These are phyloP conservation scores for Lasioglossum malachurum DNA, from an alignment of 2,888 invertebrate genomes.

Conservation along the genomic window DNA sequence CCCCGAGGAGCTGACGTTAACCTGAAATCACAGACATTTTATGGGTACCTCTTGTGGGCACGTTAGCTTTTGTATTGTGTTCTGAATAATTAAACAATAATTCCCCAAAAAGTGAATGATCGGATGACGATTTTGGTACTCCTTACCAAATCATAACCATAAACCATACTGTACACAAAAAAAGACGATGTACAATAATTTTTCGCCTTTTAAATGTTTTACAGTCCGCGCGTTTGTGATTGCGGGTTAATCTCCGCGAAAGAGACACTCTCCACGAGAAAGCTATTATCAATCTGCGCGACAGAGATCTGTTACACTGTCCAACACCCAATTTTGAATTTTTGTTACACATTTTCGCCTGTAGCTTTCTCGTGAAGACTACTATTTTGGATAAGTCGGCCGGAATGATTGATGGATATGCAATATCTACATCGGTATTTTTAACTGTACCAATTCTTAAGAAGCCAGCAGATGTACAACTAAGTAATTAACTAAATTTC, in stretches of 20 bases:
- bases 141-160: no score
- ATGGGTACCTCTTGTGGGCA: no score
- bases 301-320: background rate
- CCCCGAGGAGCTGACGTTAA: background rate
- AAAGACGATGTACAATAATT: background rate
- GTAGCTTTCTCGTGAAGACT: background rate
- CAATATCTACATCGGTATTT: background rate
- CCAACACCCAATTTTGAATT: background rate
- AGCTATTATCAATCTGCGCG: background rate
- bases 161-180: no score
- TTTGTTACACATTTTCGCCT: background rate
- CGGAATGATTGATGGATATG: background rate
- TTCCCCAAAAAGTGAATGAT: no score
- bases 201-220: background rate
- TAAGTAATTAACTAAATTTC: background rate
- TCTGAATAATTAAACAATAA: no score
- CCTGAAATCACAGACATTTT: background rate
- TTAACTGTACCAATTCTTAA: slow-evolving; percentile 4
- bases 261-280: background rate
- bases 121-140: no score
- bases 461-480: slow-evolving; percentile 2
- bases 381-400: background rate
- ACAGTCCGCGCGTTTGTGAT: background rate
- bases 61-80: no score
- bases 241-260: background rate